phyloP scores from a whole-genome alignment of 2,888 invertebrate species.

The Notodonta dromedarius region DNA sequence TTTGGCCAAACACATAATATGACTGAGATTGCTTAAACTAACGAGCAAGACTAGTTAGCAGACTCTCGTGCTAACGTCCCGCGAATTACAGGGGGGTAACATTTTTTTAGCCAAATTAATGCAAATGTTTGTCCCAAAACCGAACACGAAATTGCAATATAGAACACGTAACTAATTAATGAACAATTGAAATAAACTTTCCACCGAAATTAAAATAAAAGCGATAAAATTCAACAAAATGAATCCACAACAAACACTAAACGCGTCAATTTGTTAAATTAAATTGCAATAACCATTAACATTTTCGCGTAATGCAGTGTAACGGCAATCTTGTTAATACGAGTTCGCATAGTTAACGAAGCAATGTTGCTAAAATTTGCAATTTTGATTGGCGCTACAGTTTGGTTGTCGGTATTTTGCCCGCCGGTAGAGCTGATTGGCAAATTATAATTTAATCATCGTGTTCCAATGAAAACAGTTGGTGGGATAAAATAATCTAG shows the following conservation, averaged over 20 bases:
- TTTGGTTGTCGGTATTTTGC: conserved; percentile 49
- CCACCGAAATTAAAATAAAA: neutral
- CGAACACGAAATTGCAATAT: too few relatives aligned
- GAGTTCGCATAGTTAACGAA: conserved; percentile 70
- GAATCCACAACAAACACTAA: conserved; percentile 8
- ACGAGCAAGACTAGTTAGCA: too few relatives aligned
- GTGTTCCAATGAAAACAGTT: conserved; percentile 43
- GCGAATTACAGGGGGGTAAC: too few relatives aligned
- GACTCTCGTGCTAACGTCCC: too few relatives aligned
- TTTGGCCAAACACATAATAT: too few relatives aligned
- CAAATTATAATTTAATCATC: conserved; percentile 63
- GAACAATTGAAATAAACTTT: too few relatives aligned
- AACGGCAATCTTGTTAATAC: conserved; percentile 57
- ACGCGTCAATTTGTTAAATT: conserved; percentile 13
- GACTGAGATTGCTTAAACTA: too few relatives aligned
- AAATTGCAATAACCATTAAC: conserved; percentile 36
- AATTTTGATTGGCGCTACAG: conserved; percentile 77
- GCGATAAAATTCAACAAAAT: neutral
- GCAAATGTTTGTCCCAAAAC: too few relatives aligned
- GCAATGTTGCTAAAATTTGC: conserved; percentile 72
- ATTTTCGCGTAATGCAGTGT: conserved; percentile 46
- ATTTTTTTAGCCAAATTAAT: too few relatives aligned
- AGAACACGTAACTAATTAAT: too few relatives aligned
- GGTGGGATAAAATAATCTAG: neutral
- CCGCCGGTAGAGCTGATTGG: conserved; percentile 57